Evolutionary conservation across 2,888 invertebrate genomes (phyloP), one percentile per base, ranked within the genome.

Genomic region (Tachina grossa): DNA sequence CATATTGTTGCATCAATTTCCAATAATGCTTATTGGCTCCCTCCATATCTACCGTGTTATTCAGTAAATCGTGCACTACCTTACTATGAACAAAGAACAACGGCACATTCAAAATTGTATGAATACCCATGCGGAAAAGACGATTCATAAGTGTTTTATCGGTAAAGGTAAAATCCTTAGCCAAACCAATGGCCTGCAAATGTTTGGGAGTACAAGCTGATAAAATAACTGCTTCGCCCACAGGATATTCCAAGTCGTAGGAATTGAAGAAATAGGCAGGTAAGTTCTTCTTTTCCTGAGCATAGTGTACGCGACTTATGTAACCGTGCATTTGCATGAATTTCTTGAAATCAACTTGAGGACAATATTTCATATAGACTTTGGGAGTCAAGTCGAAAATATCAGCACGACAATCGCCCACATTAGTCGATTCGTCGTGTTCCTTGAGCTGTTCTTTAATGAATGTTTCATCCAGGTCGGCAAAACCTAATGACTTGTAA

Each of bases 71-170:
- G 92, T 96, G 96, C 74, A 96, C 94, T 92, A 95, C 96, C 47
- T 95, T 90, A 80, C 96, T 96, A 88, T 96, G 94, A 0, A 96
- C 93, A 88, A 95, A 96, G 1, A 93, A 95, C 88, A 95, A 95
- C 0, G 96, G 96, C 2, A 96, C 92, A 90, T 96, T 96, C 0
- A 95, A 94, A 16, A 96, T 94, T 89, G 96, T 96, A 16, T 95
- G 94, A 31, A 96, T 92, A 16, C 95, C 95, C 92, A 92, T 92
- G 43, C 92, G 89, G 31, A 92, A 89, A 0, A 92, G 87, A 0
- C 92, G 91, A 87, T 92, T 92, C 88, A 89, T 89, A 6, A 91
- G 84, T 0, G 89, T 88, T 14, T 90, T 87, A 1, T 91, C 90
- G 0, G 89, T 88, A 43, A 92, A 91, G n/a, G 87, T 87, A n/a